phyloP scores from a whole-genome alignment of 1,140 invertebrate genomes.

The Heliothis virescens region DNA sequence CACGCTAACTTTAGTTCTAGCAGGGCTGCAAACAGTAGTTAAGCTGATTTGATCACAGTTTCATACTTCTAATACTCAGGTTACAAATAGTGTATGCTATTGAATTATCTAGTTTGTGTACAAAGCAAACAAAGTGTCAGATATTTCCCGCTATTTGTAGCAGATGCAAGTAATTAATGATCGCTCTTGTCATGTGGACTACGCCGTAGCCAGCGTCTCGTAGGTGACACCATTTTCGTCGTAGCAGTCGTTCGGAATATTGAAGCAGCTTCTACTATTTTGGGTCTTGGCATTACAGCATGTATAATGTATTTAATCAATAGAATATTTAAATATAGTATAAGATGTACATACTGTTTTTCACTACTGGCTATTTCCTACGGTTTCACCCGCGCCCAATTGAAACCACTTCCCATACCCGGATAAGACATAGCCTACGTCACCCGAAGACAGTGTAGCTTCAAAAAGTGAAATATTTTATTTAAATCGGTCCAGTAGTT shows the following conservation, averaged over 20 bases:
- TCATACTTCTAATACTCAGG: constrained; percentile 11
- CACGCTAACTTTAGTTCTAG: constrained; percentile 34
- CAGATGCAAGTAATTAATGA: constrained; percentile 20
- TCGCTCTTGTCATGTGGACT: neutral
- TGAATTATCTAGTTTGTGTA: neutral
- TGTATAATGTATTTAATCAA: too few relatives aligned
- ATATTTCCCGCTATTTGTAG: constrained; percentile 4
- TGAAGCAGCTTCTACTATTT: neutral
- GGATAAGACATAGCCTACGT: too few relatives aligned
- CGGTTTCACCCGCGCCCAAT: too few relatives aligned
- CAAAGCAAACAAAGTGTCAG: neutral
- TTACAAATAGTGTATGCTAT: constrained; percentile 26
- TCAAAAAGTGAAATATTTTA: too few relatives aligned
- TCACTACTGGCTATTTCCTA: too few relatives aligned
- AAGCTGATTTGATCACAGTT: constrained; percentile 40
- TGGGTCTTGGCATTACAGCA: neutral
- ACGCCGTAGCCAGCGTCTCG: constrained; percentile 13
- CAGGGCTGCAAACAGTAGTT: constrained; percentile 27
- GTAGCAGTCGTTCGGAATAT: neutral
- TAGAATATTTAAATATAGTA: too few relatives aligned
- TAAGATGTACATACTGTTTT: too few relatives aligned
- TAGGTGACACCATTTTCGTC: neutral
- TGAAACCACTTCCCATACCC: too few relatives aligned
- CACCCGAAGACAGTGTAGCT: too few relatives aligned
- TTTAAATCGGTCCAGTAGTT: too few relatives aligned